Base-by-base conservation (phyloP, 2,888 invertebrate species). In the Eutolmus rufibarbis region DNA sequence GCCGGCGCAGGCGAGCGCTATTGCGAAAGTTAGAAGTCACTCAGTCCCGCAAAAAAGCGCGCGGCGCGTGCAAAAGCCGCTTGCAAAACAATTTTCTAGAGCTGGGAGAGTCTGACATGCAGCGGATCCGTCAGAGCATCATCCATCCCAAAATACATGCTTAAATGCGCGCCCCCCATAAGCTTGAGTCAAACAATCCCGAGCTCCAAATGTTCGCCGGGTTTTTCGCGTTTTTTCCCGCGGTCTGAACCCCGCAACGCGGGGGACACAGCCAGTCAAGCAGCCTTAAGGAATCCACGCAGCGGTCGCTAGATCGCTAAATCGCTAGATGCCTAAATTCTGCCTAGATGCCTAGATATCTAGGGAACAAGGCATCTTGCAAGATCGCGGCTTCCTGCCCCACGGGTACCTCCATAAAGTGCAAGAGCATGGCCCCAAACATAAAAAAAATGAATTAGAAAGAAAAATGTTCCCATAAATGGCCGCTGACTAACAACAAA, bases 401-500 rank as follows among this genome's bases (percentile, higher is more conserved):
- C 37, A 37, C 76, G 34, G 76, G 76, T n/a, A 76, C 40, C 34
- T 37, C 28, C 28, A n/a, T 76, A 34, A 40, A 76, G 34, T 76
- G 76, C 76, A 76, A 34, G 76, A 76, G 76, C 57, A 57, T 9
- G 57, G 57, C 66, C 12, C 57, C 19, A 9, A 23, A 19, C 23
- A 76, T 28, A 34, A 56, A 19, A 56, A 56, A 8, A 56, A 56
- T n/a, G 8, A 56, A 56, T 46, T 46, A 16, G 16, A 66, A 28
- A 66, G 23, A 66, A 66, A 34, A 74, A 76, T 76, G 76, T 76
- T 76, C 76, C 76, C 76, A 76, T 76, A 34, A 76, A 40, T 76
- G 76, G 76, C 76, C 34, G 76, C 76, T 76, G 76, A 76, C 76
- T 76, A 76, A 76, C 76, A 40, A n/a, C 76, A 40, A 76, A 76